Evolutionary conservation across 1,140 invertebrate genomes (phyloP), one percentile per base, ranked within the genome.

Genomic region (Apis florea): DNA sequence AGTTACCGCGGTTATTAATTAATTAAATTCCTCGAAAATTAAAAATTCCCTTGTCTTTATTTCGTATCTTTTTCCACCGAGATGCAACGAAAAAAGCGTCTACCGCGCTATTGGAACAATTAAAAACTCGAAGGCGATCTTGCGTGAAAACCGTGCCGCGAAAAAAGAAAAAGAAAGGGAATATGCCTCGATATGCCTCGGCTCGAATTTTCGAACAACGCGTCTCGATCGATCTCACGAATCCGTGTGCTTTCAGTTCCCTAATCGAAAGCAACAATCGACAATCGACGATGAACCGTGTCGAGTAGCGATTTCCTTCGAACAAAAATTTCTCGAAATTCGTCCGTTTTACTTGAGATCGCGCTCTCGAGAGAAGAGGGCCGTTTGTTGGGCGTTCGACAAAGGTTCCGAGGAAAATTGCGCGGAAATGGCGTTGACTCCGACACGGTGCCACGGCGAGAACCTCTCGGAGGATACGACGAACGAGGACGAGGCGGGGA

Each of bases 361-460:
- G n/a, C n/a, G n/a, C n/a, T n/a, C n/a, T n/a, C n/a, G n/a, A n/a
- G n/a, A n/a, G n/a, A n/a, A n/a, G n/a, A n/a, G n/a, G n/a, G n/a
- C n/a, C n/a, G n/a, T n/a, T n/a, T n/a, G n/a, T n/a, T n/a, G n/a
- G n/a, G 59, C 15, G 64, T 69, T 17, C 31, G 47, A 31, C 3
- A 9, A 51, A n/a, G 21, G 53, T 49, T 24, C 54, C 40, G 31
- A 40, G 4, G 17, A 15, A 26, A 53, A 47, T 24, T 3, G 24
- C 40, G 26, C 71, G 75, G 85, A 83, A 85, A 92, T 92, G 91
- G 88, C 90, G 49, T 84, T 90, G 79, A 87, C 86, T 54, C 70
- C 86, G 58, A 59, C 53, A 0, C 85, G 88, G 21, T 85, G 86
- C 71, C 89, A 87, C 26, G 85, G 61, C 31, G 83, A 85, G 72